A percentile compares a stretch with the other conserved stretches of the same genome.
These are phyloP conservation scores for Taenaris catops DNA, from an alignment of 2,888 invertebrate species.

Conservation along the genomic window DNA sequence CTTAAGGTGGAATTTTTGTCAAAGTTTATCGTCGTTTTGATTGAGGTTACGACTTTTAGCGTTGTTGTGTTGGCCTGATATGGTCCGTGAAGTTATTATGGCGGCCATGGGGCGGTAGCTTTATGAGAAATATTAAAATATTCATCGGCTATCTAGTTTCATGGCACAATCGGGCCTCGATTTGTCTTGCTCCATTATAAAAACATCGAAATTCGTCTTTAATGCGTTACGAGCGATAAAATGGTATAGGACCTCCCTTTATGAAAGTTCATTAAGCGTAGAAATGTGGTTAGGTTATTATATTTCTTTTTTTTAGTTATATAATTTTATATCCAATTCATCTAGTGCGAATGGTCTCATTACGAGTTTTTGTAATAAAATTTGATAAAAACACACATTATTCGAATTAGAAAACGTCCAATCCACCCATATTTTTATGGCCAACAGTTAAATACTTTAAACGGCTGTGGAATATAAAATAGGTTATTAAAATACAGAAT, in stretches of 20 bases:
- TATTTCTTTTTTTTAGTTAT: slow-evolving; percentile 16
- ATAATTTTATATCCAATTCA: slow-evolving; percentile 26
- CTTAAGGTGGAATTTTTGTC: slow-evolving; percentile 78
- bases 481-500: slow-evolving; percentile 22
- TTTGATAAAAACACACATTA: slow-evolving; percentile 27
- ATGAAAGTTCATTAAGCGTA: slow-evolving; percentile 50
- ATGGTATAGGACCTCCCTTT: slow-evolving; percentile 49
- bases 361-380: slow-evolving; percentile 15
- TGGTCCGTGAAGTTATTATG: slow-evolving; percentile 47
- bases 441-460: slow-evolving; percentile 25
- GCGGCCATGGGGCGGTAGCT: slow-evolving; percentile 62
- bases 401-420: slow-evolving; percentile 22
- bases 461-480: slow-evolving; percentile 24
- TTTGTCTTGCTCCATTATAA: slow-evolving; percentile 70
- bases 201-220: slow-evolving; percentile 53
- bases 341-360: slow-evolving; percentile 15
- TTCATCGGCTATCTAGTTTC: slow-evolving; percentile 42
- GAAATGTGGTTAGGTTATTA: slow-evolving; percentile 30
- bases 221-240: slow-evolving; percentile 57
- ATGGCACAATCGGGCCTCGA: slow-evolving; percentile 50
- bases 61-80: slow-evolving; percentile 31
- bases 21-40: slow-evolving; percentile 76
- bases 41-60: slow-evolving; percentile 69
- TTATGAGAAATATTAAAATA: slow-evolving; percentile 54
- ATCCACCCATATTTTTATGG: slow-evolving; percentile 26